Evolutionary conservation across 2,888 invertebrate species (phyloP).

Genomic region (Agapostemon virescens): DNA sequence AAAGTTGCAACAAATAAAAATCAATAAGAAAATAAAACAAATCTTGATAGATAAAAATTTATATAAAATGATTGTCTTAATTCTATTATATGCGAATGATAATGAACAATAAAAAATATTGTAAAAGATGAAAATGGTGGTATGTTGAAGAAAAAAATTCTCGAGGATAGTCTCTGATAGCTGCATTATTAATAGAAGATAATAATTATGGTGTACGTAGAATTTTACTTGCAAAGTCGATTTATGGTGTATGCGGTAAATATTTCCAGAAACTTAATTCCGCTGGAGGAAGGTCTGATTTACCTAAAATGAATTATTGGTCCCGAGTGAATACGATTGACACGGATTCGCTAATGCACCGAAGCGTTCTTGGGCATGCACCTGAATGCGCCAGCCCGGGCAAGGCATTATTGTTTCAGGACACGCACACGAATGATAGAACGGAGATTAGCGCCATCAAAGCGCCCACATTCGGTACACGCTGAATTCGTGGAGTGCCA

Average conservation of each 20-base stretch:
- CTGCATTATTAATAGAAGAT: background rate
- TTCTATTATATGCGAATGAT: no score
- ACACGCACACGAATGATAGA: constrained; percentile 24
- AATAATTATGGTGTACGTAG: background rate
- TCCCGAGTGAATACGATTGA: constrained; percentile 14
- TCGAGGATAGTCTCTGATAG: background rate
- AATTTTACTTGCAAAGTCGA: background rate
- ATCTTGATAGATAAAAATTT: no score
- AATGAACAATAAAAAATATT: no score
- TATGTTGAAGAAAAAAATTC: background rate
- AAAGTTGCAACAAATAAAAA: no score
- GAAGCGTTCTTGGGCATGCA: constrained; percentile 24
- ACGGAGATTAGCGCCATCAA: constrained; percentile 56
- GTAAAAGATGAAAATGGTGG: background rate
- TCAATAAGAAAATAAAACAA: no score
- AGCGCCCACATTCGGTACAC: constrained; percentile 24
- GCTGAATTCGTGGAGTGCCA: constrained; percentile 24
- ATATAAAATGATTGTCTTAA: no score
- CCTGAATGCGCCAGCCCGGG: constrained; percentile 11
- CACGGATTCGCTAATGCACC: constrained; percentile 21
- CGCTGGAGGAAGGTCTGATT: background rate
- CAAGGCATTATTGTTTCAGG: constrained; percentile 33
- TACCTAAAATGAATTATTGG: constrained; percentile 7
- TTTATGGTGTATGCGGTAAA: background rate
- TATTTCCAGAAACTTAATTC: constrained; percentile 14